A percentile compares a stretch with the other conserved stretches of the same genome.
These are phyloP conservation scores for Sanderia malayensis DNA, from an alignment of 30 jellyfish, hydroid and myxozoan species.

Conservation along the genomic window DNA sequence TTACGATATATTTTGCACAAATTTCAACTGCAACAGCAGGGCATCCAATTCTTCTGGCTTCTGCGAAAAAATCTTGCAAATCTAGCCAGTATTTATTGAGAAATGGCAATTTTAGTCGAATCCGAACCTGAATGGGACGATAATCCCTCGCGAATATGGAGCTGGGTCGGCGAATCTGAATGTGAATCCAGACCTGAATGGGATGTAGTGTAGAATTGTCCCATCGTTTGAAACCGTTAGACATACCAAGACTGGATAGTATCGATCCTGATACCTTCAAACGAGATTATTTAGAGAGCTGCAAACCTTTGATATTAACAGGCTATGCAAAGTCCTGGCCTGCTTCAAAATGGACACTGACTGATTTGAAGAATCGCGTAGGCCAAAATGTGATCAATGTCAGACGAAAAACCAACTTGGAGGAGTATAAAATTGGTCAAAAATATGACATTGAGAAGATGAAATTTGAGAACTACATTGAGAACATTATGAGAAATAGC, in stretches of 20 bases:
- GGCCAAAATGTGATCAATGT: slow-evolving; percentile 82
- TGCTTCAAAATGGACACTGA: slow-evolving; percentile 79
- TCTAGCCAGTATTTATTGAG: too few species aligned
- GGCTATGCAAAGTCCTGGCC: slow-evolving; percentile 86
- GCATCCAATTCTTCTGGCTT: too few species aligned
- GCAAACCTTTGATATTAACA: slow-evolving; percentile 71
- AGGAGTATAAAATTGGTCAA: slow-evolving; percentile 82
- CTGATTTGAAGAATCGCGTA: slow-evolving; percentile 52
- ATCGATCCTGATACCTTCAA: slow-evolving; percentile 41
- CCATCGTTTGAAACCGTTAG: neutral
- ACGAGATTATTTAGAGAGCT: slow-evolving; percentile 50
- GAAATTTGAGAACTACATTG: slow-evolving; percentile 78
- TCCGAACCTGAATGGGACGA: too few species aligned
- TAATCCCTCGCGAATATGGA: too few species aligned
- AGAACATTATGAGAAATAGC: slow-evolving; percentile 48
- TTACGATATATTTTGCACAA: too few species aligned
- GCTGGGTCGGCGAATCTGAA: too few species aligned
- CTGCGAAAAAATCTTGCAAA: too few species aligned
- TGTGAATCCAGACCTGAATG: too few species aligned
- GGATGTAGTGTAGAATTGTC: too few species aligned
- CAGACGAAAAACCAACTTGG: slow-evolving; percentile 73
- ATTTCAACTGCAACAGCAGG: too few species aligned
- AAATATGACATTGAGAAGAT: slow-evolving; percentile 84
- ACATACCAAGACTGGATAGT: slow-evolving; percentile 10
- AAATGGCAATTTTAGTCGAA: too few species aligned